A percentile compares a stretch with the other conserved stretches of the same genome.
phyloP scores from a whole-genome alignment of 1,140 invertebrate genomes.

The Argopecten irradians region DNA sequence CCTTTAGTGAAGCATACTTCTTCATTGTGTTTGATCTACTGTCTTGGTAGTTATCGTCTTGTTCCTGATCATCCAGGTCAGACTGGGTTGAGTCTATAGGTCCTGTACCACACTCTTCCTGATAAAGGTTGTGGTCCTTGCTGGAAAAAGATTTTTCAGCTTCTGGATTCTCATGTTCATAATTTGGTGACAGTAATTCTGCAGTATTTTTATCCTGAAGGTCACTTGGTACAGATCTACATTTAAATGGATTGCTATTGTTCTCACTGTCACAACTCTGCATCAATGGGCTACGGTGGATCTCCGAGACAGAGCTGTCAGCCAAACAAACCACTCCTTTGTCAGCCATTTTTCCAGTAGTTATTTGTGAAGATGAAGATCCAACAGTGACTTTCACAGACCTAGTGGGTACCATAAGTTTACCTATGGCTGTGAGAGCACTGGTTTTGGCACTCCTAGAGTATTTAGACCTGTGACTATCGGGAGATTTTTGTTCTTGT shows the following conservation, averaged over 20 bases:
- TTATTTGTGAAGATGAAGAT: background rate
- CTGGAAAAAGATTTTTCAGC: background rate
- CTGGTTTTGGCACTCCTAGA: background rate
- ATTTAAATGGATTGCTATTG: background rate
- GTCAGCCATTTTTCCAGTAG: background rate
- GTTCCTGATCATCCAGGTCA: background rate
- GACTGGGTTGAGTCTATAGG: background rate
- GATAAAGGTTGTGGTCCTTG: background rate
- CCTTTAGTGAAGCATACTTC: slow-evolving; percentile 8
- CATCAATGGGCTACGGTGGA: background rate
- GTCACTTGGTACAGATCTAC: background rate
- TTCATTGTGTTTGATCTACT: background rate
- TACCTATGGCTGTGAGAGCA: background rate
- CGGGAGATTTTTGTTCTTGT: background rate
- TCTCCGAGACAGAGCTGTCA: background rate
- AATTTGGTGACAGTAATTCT: background rate
- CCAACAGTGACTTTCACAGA: background rate
- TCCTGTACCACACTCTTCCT: background rate
- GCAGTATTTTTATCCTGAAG: background rate
- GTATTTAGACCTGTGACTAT: background rate
- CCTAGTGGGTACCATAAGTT: background rate
- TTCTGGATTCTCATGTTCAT: background rate
- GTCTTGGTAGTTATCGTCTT: background rate
- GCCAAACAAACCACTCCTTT: background rate
- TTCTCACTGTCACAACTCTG: background rate